Conservation (phyloP, 2,888 invertebrate species). For the Ormyrus labotus region DNA sequence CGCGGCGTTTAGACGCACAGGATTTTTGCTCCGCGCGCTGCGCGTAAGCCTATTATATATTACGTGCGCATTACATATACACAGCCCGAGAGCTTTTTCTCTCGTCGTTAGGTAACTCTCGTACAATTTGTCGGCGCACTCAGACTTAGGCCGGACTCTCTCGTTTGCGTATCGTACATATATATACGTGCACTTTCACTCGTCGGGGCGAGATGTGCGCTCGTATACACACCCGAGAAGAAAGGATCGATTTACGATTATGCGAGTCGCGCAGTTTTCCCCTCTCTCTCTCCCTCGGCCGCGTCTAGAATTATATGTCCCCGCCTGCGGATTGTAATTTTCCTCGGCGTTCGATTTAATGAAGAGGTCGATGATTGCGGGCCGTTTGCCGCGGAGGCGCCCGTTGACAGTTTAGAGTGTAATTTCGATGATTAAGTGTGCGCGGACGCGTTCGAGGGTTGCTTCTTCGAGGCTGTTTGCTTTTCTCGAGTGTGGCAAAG, state of each 20-base stretch:
- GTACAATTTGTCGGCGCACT: conserved; percentile 44
- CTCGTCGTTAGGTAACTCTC: conserved; percentile 36
- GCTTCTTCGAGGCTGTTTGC: no score
- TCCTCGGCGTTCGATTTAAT: conserved; percentile 31
- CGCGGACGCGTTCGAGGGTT: neutral
- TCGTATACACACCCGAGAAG: conserved; percentile 9
- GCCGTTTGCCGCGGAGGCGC: neutral
- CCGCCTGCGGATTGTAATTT: neutral
- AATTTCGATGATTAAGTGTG: neutral
- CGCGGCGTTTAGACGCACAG: neutral
- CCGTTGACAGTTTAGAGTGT: conserved; percentile 12
- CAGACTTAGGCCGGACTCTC: conserved; percentile 17
- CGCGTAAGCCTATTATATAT: conserved; percentile 44
- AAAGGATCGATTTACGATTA: conserved; percentile 53
- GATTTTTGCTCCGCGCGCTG: conserved; percentile 1
- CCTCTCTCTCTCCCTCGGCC: conserved; percentile 21
- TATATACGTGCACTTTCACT: neutral
- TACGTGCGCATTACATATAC: conserved; percentile 40
- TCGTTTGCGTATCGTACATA: conserved; percentile 5
- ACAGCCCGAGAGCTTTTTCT: conserved; percentile 32
- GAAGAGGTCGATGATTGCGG: neutral
- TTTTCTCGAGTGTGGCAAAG: no score
- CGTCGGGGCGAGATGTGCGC: conserved; percentile 1
- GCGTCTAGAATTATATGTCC: conserved; percentile 35
- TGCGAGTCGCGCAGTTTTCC: conserved; percentile 33